A percentile compares a stretch with the other conserved stretches of the same genome.
These are phyloP conservation scores for Cathartes aura DNA, from an alignment of 2,113 vertebrate genomes.

Conservation along the genomic window DNA sequence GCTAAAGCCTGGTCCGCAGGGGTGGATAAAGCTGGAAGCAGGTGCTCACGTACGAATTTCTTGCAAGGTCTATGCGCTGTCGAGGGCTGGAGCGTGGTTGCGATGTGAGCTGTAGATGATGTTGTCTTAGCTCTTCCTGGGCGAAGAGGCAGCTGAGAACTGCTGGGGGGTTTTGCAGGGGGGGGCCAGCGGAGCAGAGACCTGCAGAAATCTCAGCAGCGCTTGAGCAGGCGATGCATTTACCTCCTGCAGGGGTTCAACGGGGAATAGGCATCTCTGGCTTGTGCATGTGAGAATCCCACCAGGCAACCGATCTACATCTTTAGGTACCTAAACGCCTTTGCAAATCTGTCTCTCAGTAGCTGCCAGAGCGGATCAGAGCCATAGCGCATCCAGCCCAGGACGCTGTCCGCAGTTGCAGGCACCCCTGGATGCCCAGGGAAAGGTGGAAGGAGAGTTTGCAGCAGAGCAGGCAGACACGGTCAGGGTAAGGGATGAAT, in stretches of 20 bases:
- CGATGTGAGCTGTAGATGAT: not conserved
- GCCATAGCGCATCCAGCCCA: fast-evolving
- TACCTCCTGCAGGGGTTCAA: not conserved
- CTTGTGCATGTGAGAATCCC: not conserved
- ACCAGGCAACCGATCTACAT: not conserved
- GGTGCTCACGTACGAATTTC: not conserved
- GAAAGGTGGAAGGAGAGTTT: not conserved
- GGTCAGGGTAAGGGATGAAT: not conserved
- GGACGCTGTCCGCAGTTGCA: fast-evolving
- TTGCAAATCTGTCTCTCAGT: not conserved
- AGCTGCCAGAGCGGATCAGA: not conserved
- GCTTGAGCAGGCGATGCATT: fast-evolving
- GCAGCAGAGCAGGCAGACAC: not conserved
- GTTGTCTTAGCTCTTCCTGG: not conserved
- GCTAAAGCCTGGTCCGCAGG: not conserved
- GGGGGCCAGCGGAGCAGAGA: not conserved
- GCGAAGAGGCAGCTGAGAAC: not conserved
- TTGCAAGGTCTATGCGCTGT: not conserved
- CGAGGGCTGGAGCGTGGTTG: not conserved
- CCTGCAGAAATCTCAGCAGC: not conserved
- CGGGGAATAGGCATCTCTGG: not conserved
- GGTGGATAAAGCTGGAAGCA: not conserved
- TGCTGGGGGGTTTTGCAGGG: not conserved
- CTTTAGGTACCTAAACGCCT: not conserved
- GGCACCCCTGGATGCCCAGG: not conserved